Percentiles rank a stretch among this genome's conserved stretches.
Evolutionary conservation across 1,140 invertebrate species (phyloP).

Genomic region (Copidosoma floridanum): DNA sequence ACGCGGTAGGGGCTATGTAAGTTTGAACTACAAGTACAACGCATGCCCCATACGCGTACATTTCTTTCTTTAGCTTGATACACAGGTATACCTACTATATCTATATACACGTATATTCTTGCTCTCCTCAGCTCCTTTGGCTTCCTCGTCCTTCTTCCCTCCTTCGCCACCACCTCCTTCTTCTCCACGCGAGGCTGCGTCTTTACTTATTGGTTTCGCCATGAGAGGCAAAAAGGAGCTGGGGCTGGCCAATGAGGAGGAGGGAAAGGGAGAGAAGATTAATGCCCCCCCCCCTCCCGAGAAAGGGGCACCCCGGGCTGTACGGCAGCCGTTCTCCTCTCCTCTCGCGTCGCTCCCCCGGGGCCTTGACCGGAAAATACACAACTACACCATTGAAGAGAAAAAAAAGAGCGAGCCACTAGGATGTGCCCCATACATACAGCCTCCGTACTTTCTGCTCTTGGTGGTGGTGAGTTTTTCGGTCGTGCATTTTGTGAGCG

Average conservation of each 20-base stretch:
- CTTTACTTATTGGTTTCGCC: conserved; percentile 52
- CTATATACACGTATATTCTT: neutral
- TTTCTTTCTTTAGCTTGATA: neutral
- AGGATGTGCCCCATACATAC: conserved; percentile 35
- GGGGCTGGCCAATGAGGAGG: conserved; percentile 5
- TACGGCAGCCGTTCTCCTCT: too few species aligned
- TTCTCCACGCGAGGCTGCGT: conserved; percentile 1
- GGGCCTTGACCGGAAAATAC: conserved; percentile 43
- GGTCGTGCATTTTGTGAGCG: neutral
- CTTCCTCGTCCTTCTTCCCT: conserved; percentile 21
- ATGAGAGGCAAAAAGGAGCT: conserved; percentile 11
- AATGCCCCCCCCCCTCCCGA: neutral
- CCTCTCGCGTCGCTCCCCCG: conserved; percentile 36
- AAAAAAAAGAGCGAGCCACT: conserved; percentile 26
- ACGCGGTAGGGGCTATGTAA: too few species aligned
- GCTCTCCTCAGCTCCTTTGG: neutral
- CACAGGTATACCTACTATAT: neutral
- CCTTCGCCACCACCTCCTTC: conserved; percentile 10
- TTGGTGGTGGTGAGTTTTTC: neutral
- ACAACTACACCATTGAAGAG: conserved; percentile 31
- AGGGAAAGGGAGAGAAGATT: conserved; percentile 24
- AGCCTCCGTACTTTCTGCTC: too few species aligned
- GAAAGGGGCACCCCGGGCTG: conserved; percentile 31
- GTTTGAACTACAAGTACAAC: too few species aligned
- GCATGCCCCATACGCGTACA: too few species aligned